Conservation (phyloP, 2,888 invertebrate genomes). For the Pristionchus mayeri region DNA sequence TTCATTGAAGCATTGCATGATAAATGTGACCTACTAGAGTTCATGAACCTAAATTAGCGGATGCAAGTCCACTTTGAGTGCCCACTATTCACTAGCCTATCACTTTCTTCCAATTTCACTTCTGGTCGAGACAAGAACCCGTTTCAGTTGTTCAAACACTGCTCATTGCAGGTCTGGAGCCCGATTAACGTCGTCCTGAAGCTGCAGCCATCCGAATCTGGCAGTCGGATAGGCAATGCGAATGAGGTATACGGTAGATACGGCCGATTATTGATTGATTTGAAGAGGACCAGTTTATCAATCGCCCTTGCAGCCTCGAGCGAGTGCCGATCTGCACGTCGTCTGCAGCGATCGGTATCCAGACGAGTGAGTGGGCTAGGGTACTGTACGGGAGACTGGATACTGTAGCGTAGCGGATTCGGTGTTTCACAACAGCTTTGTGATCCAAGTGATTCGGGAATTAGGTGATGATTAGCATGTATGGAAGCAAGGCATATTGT, state of each 20-base stretch:
- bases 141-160: too few relatives aligned
- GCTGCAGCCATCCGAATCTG: slow-evolving; percentile 50
- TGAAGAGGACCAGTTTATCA: neutral
- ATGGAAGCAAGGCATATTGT: neutral
- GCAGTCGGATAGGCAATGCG: slow-evolving; percentile 17
- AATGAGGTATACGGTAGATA: slow-evolving; percentile 43
- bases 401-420: neutral
- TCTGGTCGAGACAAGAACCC: too few relatives aligned
- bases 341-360: slow-evolving; percentile 54
- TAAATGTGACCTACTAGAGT: too few relatives aligned
- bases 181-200: slow-evolving; percentile 48
- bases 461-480: neutral
- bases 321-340: slow-evolving; percentile 51
- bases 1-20: too few relatives aligned
- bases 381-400: neutral
- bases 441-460: too few relatives aligned
- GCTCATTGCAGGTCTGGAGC: slow-evolving; percentile 51
- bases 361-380: slow-evolving; percentile 27
- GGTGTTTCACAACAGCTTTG: neutral
- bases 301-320: neutral
- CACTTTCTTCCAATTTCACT: too few relatives aligned
- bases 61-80: too few relatives aligned
- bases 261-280: neutral
- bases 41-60: too few relatives aligned
- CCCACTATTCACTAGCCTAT: too few relatives aligned